These are phyloP conservation scores for Gambusia yucatana DNA, from an alignment of 2,797 vertebrate species.

Conservation along the genomic window DNA sequence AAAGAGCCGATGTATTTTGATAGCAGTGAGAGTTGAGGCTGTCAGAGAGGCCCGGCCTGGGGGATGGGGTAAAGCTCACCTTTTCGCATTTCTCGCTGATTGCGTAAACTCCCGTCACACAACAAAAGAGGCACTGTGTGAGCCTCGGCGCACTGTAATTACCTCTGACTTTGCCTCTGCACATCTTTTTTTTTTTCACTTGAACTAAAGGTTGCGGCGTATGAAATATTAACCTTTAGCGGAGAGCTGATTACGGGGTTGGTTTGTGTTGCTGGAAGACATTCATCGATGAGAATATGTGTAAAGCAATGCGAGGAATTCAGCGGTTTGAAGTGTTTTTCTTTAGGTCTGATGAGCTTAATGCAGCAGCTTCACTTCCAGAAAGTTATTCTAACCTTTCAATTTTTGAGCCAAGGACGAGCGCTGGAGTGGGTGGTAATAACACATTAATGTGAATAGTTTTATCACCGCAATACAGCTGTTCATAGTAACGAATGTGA, in stretches of 20 bases:
- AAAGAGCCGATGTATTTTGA: constrained; percentile 74
- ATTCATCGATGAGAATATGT: constrained; percentile 9
- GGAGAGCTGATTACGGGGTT: constrained; percentile 43
- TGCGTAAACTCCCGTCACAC: constrained; percentile 72
- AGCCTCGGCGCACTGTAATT: constrained; percentile 56
- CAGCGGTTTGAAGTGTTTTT: background rate
- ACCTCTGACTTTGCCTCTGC: constrained; percentile 48
- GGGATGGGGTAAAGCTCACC: constrained; percentile 62
- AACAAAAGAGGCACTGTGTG: constrained; percentile 70
- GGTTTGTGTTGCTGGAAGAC: constrained; percentile 17
- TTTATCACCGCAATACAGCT: background rate
- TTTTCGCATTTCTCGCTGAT: constrained; percentile 77
- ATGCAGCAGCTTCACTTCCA: constrained; percentile 13
- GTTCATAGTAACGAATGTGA: constrained; percentile 5
- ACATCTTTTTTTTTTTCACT: constrained; percentile 39
- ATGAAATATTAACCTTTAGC: constrained; percentile 42
- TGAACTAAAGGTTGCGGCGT: constrained; percentile 42
- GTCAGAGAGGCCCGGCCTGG: constrained; percentile 68
- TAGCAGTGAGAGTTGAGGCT: constrained; percentile 77
- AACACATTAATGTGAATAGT: constrained; percentile 15
- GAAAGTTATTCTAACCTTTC: constrained; percentile 13
- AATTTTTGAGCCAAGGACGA: constrained; percentile 31
- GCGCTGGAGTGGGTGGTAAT: constrained; percentile 17
- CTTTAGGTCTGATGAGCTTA: background rate
- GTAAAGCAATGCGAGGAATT: constrained; percentile 14